Conservation (phyloP, 2,797 vertebrate genomes). For the Enoplosus armatus region DNA sequence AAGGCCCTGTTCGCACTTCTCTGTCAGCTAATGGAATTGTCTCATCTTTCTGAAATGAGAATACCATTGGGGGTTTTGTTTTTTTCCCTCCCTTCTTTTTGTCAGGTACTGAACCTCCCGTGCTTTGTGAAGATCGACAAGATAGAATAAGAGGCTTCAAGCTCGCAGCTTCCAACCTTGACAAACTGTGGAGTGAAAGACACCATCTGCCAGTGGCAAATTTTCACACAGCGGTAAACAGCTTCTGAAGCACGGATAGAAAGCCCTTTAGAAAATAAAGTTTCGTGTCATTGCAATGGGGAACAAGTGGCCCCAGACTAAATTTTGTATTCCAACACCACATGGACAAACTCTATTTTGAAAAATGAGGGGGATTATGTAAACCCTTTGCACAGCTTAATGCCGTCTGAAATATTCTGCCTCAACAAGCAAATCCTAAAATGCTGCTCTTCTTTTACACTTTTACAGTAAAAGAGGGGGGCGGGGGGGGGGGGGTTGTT, state of each 20-base stretch:
- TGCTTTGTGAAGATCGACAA: conserved; percentile 4
- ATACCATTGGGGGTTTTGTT: conserved; percentile 39
- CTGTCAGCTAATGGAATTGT: conserved; percentile 49
- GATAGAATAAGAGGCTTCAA: conserved; percentile 16
- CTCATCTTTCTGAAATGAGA: conserved; percentile 46
- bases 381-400: conserved; percentile 56
- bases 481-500: not conserved
- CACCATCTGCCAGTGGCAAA: conserved; percentile 25
- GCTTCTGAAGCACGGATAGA: not conserved
- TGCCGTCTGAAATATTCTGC: conserved; percentile 49
- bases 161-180: conserved; percentile 42
- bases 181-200: conserved; percentile 45
- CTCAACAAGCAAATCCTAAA: conserved; percentile 56
- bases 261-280: conserved; percentile 1
- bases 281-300: not conserved
- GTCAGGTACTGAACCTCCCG: conserved; percentile 6
- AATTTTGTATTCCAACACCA: conserved; percentile 12
- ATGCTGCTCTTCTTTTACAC: conserved; percentile 30
- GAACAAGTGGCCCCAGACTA: not conserved
- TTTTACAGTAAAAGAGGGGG: conserved; percentile 12
- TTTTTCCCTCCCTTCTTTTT: not conserved
- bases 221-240: conserved; percentile 3
- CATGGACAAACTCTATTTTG: conserved; percentile 19
- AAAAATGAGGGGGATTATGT: conserved; percentile 57
- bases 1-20: conserved; percentile 36